These are phyloP conservation scores for Lates japonicus DNA, from an alignment of 2,797 vertebrate genomes.

Conservation along the genomic window DNA sequence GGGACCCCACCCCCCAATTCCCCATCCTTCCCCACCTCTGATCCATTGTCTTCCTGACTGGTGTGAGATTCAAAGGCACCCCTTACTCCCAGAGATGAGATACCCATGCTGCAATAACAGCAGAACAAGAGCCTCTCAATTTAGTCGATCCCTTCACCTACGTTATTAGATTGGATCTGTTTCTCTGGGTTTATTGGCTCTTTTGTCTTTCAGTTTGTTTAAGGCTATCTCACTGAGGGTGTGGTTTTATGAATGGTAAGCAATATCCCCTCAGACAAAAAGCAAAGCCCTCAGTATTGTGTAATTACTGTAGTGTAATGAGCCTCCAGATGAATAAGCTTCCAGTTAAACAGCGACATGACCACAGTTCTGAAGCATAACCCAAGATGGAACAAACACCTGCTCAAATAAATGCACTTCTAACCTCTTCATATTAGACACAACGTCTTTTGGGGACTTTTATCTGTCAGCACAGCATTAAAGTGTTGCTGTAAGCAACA, in stretches of 20 bases:
- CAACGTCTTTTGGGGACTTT: conserved; percentile 20
- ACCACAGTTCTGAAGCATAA: too few species aligned
- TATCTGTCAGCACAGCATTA: conserved; percentile 5
- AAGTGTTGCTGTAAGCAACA: conserved; percentile 1
- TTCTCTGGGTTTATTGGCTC: conserved; percentile 66
- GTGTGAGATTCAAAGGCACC: conserved; percentile 53
- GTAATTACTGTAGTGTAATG: conserved; percentile 44
- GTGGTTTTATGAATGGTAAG: conserved; percentile 54
- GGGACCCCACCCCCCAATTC: background rate
- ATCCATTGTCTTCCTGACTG: conserved; percentile 54
- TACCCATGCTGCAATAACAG: conserved; percentile 52
- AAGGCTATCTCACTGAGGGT: conserved; percentile 35
- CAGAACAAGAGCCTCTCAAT: conserved; percentile 53
- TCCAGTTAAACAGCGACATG: too few species aligned
- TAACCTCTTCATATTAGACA: conserved; percentile 46
- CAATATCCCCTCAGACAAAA: conserved; percentile 64
- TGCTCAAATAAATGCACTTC: conserved; percentile 52
- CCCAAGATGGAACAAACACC: conserved; percentile 58
- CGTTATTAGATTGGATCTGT: conserved; percentile 63
- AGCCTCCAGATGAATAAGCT: conserved; percentile 45
- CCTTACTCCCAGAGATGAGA: conserved; percentile 58
- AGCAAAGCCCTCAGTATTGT: conserved; percentile 43
- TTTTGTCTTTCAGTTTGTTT: conserved; percentile 67
- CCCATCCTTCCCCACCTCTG: conserved; percentile 43
- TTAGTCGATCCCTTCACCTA: conserved; percentile 20